These are phyloP conservation scores for Isaurus tuberculatus DNA, from an alignment of 92 coral and sea anemone species.

Conservation along the genomic window DNA sequence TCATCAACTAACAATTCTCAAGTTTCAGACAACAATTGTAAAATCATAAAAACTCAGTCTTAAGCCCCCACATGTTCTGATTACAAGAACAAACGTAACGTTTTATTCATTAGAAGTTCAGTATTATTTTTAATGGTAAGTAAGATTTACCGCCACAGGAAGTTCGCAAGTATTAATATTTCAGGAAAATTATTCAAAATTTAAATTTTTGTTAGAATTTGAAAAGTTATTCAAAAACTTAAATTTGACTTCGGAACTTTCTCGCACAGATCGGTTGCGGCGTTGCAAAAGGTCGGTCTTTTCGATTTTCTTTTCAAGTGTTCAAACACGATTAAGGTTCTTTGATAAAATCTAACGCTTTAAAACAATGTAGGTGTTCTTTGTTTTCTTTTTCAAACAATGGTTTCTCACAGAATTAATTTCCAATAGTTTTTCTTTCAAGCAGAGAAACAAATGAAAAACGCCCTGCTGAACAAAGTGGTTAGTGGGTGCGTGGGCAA, in stretches of 20 bases:
- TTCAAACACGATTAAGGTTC: background rate
- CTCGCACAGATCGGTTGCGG: background rate
- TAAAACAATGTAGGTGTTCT: background rate
- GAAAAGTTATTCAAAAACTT: background rate
- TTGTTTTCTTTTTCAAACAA: constrained; percentile 26
- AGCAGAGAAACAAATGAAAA: constrained; percentile 6
- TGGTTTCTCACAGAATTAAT: background rate
- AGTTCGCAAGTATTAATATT: too few relatives aligned
- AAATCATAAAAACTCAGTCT: too few relatives aligned
- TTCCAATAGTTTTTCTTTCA: background rate
- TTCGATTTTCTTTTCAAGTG: background rate
- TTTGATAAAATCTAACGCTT: background rate
- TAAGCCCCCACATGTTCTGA: too few relatives aligned
- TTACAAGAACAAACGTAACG: too few relatives aligned
- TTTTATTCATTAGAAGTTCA: too few relatives aligned
- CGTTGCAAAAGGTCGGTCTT: background rate
- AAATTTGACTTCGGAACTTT: background rate
- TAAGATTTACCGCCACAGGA: too few relatives aligned
- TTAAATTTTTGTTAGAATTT: background rate
- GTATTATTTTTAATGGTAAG: too few relatives aligned
- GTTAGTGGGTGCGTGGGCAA: constrained; percentile 11
- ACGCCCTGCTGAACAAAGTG: background rate
- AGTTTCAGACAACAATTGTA: too few relatives aligned
- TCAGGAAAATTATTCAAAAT: background rate
- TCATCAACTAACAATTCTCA: too few relatives aligned